Evolutionary conservation across 1,140 invertebrate species (phyloP), one percentile per base, ranked within the genome.

Genomic region (Drosophila repleta): DNA sequence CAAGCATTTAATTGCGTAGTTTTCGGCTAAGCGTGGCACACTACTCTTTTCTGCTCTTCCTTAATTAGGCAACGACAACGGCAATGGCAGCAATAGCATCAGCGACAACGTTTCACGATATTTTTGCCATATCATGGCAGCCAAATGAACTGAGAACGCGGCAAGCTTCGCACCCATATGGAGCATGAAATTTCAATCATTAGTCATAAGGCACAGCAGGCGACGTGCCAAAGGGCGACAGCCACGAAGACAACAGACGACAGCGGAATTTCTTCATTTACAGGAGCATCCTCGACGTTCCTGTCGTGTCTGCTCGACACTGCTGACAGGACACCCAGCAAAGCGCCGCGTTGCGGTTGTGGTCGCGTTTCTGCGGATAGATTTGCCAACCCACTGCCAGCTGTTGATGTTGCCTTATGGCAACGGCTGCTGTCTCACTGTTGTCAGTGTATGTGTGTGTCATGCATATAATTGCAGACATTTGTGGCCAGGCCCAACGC

Each of bases 231-330:
- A 35, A 56, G 62, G 49, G 80, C 65, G 69, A 81, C 77, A 87
- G 68, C 41, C 57, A 78, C 57, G 76, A 82, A 78, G 79, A 82
- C 79, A 79, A 83, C 56, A 70, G 58, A 74, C 60, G 35, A 74
- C 53, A 69, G 66, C 77, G 81, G 81, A 84, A 84, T 84, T 84
- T 84, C 81, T 84, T 84, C 73, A 84, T 84, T 84, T 84, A 76
- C 81, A 74, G 65, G 57, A 74, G 60, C 68, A 64, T 56, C 68
- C 68, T 77, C 70, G 70, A 75, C 74, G 70, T 71, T 85, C 62
- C 60, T 74, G 77, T 74, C 77, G 79, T 77, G 62, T 21, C 17
- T 43, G 43, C 10, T 69, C 73, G 61, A 70, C 67, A 41, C 55
- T 57, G 67, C 67, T 70, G 67, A 64, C 60, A 70, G 67, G 43